Evolutionary conservation across 2,888 invertebrate genomes (phyloP), one percentile per base, ranked within the genome.

Genomic region (Oeneis ivallda): DNA sequence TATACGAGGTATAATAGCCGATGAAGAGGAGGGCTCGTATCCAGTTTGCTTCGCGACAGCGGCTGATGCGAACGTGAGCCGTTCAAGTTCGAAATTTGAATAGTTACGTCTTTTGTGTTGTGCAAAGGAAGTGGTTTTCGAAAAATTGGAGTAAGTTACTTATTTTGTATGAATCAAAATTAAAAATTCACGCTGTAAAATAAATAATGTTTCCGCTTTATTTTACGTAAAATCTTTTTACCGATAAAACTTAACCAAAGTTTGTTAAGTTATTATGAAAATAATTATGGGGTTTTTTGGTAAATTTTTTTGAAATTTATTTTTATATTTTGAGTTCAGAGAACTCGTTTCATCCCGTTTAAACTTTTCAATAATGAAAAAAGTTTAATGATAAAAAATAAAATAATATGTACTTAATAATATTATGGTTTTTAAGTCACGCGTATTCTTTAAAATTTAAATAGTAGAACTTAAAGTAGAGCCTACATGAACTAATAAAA

Each of bases 1-100:
- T 86, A 86, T 87, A 85, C 83, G 80, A 86, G 86, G 87, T 90
- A 90, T 90, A 90, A 86, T 90, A 87, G 83, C 80, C 79, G 77
- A 78, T 67, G 71, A 70, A 63, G 68, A 65, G 66, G 67, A 64
- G 66, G 65, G 37, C 65, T 67, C 73, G 66, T 66, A 71, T 71
- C 72, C 76, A 76, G 77, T 77, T 70, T 65, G 53, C 70, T 71
- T 68, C 71, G 74, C 71, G 74, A 64, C 71, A 68, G 60, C 64
- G 66, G 39, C 56, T 63, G 68, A 66, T 63, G 43, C 71, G 71
- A 70, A 66, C 72, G 76, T 70, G 69, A 64, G 67, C 56, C 61
- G 62, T 64, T 50, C 61, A 57, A 63, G 45, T 62, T 62, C 52
- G 54, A 52, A 56, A 54, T 65, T 56, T 32, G 58, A 52, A 57